Evolutionary conservation across 1,140 invertebrate species (phyloP), one percentile per base, ranked within the genome.

Genomic region (Heliconius eleuchia): DNA sequence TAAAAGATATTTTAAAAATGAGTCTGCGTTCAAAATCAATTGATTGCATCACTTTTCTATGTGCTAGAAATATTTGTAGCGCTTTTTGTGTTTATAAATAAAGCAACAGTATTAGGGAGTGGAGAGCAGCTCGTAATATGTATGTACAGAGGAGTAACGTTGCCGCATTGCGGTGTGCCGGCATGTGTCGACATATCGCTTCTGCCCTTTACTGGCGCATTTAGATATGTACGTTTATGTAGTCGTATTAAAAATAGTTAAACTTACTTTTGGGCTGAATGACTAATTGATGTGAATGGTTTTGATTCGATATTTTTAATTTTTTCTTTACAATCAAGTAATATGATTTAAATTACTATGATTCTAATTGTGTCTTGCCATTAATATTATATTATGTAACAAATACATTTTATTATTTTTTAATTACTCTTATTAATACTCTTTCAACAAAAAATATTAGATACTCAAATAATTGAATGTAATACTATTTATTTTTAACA

Each of bases 131-230:
- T 88, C 85, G 86, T 86, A 87, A 86, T 88, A 89, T 87, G 85
- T 91, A 87, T 91, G 91, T 93, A 91, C 88, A 89, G 88, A 91
- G 88, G 87, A 90, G 86, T 82, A 90, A 87, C 88, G 87, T 88
- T 93, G 91, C 89, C 92, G 92, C 92, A 93, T 88, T 93, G 92
- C 91, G 92, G 91, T 88, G 87, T 82, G 87, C 83, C 87, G 86
- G 83, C 90, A 88, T 91, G 88, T 90, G 91, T 90, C 91, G 90
- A 90, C 90, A 93, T 85, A 92, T 91, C 87, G 87, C 89, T 90
- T 86, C 87, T 91, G 89, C 91, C 90, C 90, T 93, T 92, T 90
- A 85, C 89, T 84, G 86, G 85, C 86, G 83, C 80, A 86, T 87
- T 89, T 83, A 78, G 85, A 78, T 81, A 72, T 72, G 19, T 72